These are phyloP conservation scores for Drosophila cardini DNA, from an alignment of 1,140 invertebrate species.

Conservation along the genomic window DNA sequence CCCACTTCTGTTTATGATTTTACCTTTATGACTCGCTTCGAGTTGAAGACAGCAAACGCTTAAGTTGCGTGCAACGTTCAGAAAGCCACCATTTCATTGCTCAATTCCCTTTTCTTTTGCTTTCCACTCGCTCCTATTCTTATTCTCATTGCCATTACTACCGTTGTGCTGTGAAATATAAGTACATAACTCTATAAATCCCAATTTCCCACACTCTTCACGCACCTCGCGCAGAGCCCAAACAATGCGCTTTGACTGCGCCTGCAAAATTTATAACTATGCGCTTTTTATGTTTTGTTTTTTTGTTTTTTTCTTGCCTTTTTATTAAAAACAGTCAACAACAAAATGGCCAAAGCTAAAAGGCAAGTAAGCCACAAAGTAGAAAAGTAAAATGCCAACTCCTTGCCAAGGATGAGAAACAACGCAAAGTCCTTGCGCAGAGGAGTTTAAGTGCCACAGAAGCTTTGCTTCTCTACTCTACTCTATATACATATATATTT, in stretches of 20 bases:
- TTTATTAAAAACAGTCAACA: constrained; percentile 78
- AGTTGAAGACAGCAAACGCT: constrained; percentile 46
- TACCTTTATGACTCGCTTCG: constrained; percentile 53
- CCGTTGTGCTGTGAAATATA: constrained; percentile 3
- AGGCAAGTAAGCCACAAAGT: constrained; percentile 82
- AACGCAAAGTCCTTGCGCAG: constrained; percentile 60
- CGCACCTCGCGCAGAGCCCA: constrained; percentile 25
- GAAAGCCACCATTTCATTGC: constrained; percentile 3
- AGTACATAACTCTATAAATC: constrained; percentile 46
- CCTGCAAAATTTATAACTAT: constrained; percentile 80
- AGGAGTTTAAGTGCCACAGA: constrained; percentile 75
- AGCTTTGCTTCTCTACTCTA: constrained; percentile 40
- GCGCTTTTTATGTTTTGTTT: constrained; percentile 56
- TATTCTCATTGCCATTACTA: constrained; percentile 4
- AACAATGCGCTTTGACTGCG: constrained; percentile 74
- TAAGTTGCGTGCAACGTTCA: constrained; percentile 67
- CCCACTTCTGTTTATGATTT: constrained; percentile 73
- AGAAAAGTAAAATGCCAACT: constrained; percentile 80
- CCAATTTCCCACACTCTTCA: constrained; percentile 53
- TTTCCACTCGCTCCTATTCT: neutral
- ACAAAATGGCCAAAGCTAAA: constrained; percentile 76
- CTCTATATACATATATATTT: constrained; percentile 62
- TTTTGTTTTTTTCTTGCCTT: constrained; percentile 58
- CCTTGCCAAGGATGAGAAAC: constrained; percentile 53
- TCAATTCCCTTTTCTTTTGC: neutral